Percentiles rank a stretch among this genome's conserved stretches.
phyloP scores from a whole-genome alignment of 2,113 vertebrate species.

The Nothocercus nigrocapillus region DNA sequence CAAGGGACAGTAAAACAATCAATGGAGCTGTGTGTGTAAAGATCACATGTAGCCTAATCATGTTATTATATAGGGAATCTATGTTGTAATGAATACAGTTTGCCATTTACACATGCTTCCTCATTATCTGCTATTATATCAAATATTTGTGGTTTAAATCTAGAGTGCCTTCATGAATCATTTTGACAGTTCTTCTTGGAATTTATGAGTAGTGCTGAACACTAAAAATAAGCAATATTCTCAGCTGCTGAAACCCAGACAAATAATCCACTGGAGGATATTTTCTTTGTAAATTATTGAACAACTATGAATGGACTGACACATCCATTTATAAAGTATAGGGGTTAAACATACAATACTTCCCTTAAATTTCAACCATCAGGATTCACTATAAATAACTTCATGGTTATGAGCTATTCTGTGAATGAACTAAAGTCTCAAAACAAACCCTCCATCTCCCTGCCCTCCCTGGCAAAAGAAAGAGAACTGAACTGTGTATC shows the following conservation, averaged over 20 bases:
- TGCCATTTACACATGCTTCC: neutral
- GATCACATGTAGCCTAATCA: neutral
- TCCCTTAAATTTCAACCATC: neutral
- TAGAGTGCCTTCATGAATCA: slow-evolving; percentile 19
- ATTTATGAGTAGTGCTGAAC: neutral
- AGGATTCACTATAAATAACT: neutral
- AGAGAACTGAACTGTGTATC: neutral
- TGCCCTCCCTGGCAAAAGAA: neutral
- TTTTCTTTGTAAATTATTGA: neutral
- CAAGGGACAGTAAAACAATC: neutral
- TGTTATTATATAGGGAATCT: neutral
- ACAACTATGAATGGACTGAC: neutral
- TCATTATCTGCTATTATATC: neutral
- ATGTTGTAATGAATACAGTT: neutral
- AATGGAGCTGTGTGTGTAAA: neutral
- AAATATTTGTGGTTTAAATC: neutral
- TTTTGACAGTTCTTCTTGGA: slow-evolving; percentile 3
- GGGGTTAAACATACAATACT: neutral
- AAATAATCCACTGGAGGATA: neutral
- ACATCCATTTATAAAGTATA: neutral
- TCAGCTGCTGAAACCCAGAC: neutral
- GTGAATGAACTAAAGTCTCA: neutral
- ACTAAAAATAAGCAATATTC: neutral
- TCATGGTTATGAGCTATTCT: neutral
- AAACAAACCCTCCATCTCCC: neutral